Conservation (phyloP, 2,888 invertebrate species). For the Papilio protenor region DNA sequence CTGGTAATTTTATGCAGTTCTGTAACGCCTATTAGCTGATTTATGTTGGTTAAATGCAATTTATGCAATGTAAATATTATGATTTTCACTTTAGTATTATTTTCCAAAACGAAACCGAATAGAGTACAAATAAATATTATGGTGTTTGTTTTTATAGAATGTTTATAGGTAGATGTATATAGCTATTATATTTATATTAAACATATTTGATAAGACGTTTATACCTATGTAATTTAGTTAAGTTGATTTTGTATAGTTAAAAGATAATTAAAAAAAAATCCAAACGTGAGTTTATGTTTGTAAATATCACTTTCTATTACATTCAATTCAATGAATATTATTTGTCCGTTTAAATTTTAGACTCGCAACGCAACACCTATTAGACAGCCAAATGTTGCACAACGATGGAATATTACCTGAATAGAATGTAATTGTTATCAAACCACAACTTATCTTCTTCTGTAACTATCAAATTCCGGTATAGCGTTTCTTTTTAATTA, state of each 20-base stretch:
- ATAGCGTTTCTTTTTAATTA: conserved; percentile 20
- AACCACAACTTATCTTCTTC: conserved; percentile 21
- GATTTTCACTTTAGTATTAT: not conserved
- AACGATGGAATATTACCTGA: conserved; percentile 10
- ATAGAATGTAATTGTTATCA: conserved; percentile 19
- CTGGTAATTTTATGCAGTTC: conserved; percentile 25
- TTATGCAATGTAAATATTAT: conserved; percentile 10
- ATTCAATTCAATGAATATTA: not conserved
- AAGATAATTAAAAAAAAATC: too few relatives aligned
- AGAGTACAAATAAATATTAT: not conserved
- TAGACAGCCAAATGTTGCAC: not conserved
- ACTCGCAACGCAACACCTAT: not conserved
- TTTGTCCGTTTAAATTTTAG: not conserved
- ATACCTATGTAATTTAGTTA: not conserved
- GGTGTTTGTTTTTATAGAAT: not conserved
- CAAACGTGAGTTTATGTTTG: not conserved
- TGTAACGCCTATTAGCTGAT: conserved; percentile 1
- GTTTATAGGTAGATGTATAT: not conserved
- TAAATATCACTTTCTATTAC: not conserved
- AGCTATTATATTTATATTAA: not conserved
- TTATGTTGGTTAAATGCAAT: not conserved
- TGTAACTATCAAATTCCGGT: conserved; percentile 13
- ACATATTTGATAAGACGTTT: too few relatives aligned
- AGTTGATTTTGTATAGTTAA: too few relatives aligned
- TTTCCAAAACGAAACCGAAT: not conserved